Percentiles rank a stretch among this genome's conserved stretches.
phyloP scores from a whole-genome alignment of 2,797 vertebrate species.

The Fundulus diaphanus region DNA sequence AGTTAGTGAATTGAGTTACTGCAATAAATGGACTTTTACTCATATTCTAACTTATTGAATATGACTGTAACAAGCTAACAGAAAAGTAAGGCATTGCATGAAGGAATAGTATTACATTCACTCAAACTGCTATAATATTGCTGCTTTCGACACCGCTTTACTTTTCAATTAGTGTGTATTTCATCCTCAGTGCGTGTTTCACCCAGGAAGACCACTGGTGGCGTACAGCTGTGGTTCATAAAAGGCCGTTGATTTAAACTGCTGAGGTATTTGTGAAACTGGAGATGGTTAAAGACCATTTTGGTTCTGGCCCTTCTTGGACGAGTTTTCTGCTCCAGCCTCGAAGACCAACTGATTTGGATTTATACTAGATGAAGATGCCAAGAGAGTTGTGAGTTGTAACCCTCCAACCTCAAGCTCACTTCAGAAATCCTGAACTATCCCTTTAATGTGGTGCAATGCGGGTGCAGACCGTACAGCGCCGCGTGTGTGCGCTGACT shows the following conservation, averaged over 20 bases:
- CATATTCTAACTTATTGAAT: neutral
- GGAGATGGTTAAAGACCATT: no score
- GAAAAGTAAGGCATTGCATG: no score
- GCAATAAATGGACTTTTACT: neutral
- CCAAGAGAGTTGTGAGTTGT: neutral
- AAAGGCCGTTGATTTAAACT: neutral
- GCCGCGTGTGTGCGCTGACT: slow-evolving; percentile 63
- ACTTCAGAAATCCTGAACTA: neutral
- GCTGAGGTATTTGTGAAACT: neutral
- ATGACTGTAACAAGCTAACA: no score
- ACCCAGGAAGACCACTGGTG: no score
- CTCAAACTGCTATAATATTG: neutral
- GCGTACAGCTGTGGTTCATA: neutral
- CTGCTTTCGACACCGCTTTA: neutral
- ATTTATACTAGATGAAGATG: neutral
- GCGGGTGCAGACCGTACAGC: slow-evolving; percentile 54
- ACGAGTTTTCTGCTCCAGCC: neutral
- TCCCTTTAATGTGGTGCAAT: slow-evolving; percentile 69
- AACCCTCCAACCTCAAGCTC: neutral
- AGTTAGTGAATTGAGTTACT: neutral
- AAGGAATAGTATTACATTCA: neutral
- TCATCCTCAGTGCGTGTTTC: neutral
- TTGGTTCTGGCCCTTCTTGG: neutral
- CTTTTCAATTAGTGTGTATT: neutral
- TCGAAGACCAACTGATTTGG: neutral